Evolutionary conservation across 1,140 invertebrate species (phyloP), one percentile per base, ranked within the genome.

Genomic region (Physella acuta): DNA sequence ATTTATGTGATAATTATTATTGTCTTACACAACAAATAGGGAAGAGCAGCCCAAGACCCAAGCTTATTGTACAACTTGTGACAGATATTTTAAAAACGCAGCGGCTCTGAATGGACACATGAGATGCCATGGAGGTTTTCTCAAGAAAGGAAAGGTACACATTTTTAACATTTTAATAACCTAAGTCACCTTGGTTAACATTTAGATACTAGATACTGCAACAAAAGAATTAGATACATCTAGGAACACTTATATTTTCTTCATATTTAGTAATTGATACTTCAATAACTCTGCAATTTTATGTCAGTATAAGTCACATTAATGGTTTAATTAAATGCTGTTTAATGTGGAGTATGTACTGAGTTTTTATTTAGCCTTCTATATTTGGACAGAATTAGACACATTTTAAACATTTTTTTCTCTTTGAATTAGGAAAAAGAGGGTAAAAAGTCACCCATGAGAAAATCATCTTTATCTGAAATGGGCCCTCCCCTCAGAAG

Each of bases 71-170:
- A 30, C 68, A 31, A 88, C 97, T 49, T 98, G 95, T 83, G 92
- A 95, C 84, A 89, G 94, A 60, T 92, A 94, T 84, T 97, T 98
- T 86, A 97, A 97, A 87, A 98, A 97, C 85, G 92, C 97, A 83
- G 94, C 95, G 8, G 95, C 95, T 24, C 89, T 98, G 36, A 98
- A 98, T 87, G 95, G 95, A 20, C 95, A 98, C 81, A 98, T 97
- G 95, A 88, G 95, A 76, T 87, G 97, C 30, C 95, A 98, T 86
- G 95, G 95, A 20, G 95, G 95, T 64, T 97, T 97, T 84, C 94
- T 95, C 81, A 97, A 97, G 85, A 97, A 96, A 90, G 92, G 92
- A 53, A 61, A 55, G 37, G 55, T 68, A 49, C 34, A 11, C 37
- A 36, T 14, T 30, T 60, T 16, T 31, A 16, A 55, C 24, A 8